Evolutionary conservation across 1,140 invertebrate species (phyloP).

Genomic region (Neuroterus valhalla): DNA sequence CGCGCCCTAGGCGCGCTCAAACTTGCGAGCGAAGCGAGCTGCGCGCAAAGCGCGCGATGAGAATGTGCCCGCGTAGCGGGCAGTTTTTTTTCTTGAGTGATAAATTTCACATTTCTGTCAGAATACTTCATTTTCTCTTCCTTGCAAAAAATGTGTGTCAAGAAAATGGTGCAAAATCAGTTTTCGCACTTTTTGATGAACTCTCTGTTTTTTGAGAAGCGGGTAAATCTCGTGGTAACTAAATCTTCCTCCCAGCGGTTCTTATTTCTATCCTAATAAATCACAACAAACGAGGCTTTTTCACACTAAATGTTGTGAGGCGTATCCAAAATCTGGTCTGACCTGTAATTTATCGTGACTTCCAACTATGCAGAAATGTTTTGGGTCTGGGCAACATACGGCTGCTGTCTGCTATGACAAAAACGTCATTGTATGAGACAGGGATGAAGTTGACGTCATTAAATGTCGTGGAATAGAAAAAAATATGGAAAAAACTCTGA

Average conservation of each 20-base stretch:
- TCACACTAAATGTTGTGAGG: slow-evolving; percentile 12
- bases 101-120: no score
- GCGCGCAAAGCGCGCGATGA: no score
- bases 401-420: neutral
- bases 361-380: slow-evolving; percentile 15
- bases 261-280: slow-evolving; percentile 7
- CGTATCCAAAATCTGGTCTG: slow-evolving; percentile 12
- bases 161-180: neutral
- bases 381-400: neutral
- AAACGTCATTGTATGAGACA: slow-evolving; percentile 12
- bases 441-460: slow-evolving; percentile 19
- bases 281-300: slow-evolving; percentile 20
- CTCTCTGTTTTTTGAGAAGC: neutral
- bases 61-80: no score
- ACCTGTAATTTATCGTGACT: slow-evolving; percentile 19
- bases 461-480: neutral
- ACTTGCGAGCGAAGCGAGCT: no score
- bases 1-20: no score
- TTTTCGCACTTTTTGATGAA: neutral
- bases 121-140: no score
- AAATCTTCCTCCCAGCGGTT: neutral
- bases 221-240: neutral
- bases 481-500: neutral
- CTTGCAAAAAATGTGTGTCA: no score
- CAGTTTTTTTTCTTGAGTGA: no score